Percentiles rank a stretch among this genome's conserved stretches.
Conservation (phyloP, 2,888 invertebrate species). For the Onthophagus sagittarius region DNA sequence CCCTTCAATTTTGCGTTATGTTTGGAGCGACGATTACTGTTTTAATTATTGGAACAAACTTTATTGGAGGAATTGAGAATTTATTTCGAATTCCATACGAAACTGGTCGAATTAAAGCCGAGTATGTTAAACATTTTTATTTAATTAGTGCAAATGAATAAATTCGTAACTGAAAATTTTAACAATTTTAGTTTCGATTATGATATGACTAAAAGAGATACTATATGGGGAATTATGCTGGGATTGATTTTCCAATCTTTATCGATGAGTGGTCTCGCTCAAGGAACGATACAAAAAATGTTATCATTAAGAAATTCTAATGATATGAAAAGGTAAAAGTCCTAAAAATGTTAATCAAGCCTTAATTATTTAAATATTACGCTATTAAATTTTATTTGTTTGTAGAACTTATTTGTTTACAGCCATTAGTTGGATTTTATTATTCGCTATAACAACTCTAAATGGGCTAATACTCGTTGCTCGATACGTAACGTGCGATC, state of each 20-base stretch:
- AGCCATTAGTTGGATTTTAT: slow-evolving; percentile 52
- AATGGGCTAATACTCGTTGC: slow-evolving; percentile 61
- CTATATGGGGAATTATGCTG: slow-evolving; percentile 58
- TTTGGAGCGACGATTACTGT: slow-evolving; percentile 52
- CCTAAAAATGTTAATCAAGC: too few species aligned
- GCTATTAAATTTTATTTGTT: too few species aligned
- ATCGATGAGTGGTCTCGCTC: slow-evolving; percentile 56
- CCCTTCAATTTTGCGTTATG: slow-evolving; percentile 55
- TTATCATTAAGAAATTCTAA: slow-evolving; percentile 55
- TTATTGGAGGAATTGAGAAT: slow-evolving; percentile 53
- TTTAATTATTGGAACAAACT: slow-evolving; percentile 53
- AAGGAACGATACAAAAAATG: slow-evolving; percentile 58
- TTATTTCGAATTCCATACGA: slow-evolving; percentile 55
- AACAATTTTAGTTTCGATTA: slow-evolving; percentile 54
- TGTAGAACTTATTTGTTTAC: slow-evolving; percentile 12
- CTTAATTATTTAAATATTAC: too few species aligned
- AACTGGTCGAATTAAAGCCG: slow-evolving; percentile 57
- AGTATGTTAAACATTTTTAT: slow-evolving; percentile 51
- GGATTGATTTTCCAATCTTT: slow-evolving; percentile 52
- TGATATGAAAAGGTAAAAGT: slow-evolving; percentile 51
- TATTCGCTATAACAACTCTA: slow-evolving; percentile 56
- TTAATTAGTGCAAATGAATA: too few species aligned
- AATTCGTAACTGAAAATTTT: too few species aligned
- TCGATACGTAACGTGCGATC: slow-evolving; percentile 64
- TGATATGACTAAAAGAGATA: slow-evolving; percentile 56